phyloP scores from a whole-genome alignment of 2,113 vertebrate genomes.

The Sminthopsis crassicaudata region DNA sequence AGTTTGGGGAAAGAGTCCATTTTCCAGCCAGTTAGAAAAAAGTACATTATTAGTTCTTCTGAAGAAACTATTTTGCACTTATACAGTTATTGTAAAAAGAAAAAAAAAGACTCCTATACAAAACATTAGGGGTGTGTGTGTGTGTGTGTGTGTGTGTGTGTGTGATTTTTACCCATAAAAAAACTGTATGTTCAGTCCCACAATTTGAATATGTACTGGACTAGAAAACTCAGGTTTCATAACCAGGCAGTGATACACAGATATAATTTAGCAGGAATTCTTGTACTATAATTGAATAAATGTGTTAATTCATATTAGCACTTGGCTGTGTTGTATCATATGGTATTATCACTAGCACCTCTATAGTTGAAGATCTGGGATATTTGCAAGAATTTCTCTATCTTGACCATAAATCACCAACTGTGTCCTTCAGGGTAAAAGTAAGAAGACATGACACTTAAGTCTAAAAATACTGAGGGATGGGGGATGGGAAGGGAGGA shows the following conservation, averaged over 20 bases:
- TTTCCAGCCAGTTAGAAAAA: conserved; percentile 75
- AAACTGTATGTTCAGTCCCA: conserved; percentile 70
- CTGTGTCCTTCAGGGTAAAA: conserved; percentile 67
- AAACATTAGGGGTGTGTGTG: conserved; percentile 71
- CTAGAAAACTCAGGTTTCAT: conserved; percentile 73
- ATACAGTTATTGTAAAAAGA: conserved; percentile 70
- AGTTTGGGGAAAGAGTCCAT: conserved; percentile 65
- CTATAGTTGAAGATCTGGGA: conserved; percentile 80
- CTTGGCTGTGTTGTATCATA: conserved; percentile 71
- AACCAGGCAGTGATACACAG: conserved; percentile 79
- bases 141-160: conserved; percentile 17
- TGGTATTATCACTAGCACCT: conserved; percentile 76
- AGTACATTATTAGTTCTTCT: conserved; percentile 65
- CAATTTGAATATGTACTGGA: conserved; percentile 79
- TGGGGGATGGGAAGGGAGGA: not conserved
- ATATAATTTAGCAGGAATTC: conserved; percentile 71
- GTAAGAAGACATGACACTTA: conserved; percentile 39
- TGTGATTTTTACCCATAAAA: conserved; percentile 78
- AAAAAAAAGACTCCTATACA: conserved; percentile 76
- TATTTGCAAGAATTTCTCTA: conserved; percentile 76
- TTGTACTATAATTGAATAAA: conserved; percentile 63
- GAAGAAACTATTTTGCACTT: conserved; percentile 79
- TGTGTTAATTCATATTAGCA: conserved; percentile 65
- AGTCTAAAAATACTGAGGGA: not conserved
- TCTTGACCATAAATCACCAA: conserved; percentile 76